Base-by-base conservation (phyloP, 2,113 vertebrate species). In the Pipra filicauda region DNA sequence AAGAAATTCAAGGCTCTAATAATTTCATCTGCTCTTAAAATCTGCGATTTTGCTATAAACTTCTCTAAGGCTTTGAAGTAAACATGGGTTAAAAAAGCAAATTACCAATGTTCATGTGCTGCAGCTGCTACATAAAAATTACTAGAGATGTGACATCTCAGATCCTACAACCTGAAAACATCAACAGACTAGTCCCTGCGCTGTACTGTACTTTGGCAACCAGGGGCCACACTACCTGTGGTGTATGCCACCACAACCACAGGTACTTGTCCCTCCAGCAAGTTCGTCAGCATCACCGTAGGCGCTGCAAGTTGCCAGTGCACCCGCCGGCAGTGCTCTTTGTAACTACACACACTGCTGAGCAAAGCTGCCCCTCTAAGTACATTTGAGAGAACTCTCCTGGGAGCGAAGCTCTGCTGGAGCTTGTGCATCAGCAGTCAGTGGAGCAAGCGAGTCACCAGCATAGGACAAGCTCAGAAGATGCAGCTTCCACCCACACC, bases 91-190 rank as follows among this genome's bases (percentile, higher is more conserved):
- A 90, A 52, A 39, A 49, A 73, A 89, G n/a, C 59, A 77, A 77
- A 76, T 1, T 6, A 72, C 19, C 0, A 1, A 17, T 3, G 1
- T 13, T 64, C 61, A 64, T 1, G 3, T 55, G 62, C 65, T 65
- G 31, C 71, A 91, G 37, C 15, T 86, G n/a, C 66, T 58, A 66
- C 2, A 30, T 43, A 64, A 49, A 90, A 88, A 69, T n/a, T 1
- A 27, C 46, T 61, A 51, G 59, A 83, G 21, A 64, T 1, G 1
- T 14, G 62, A 70, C 35, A 83, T 33, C 52, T 75, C 78, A 51
- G 51, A 62, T 46, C 26, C 74, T 49, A 67, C 26, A 80, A 69
- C 37, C 23, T 75, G 73, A 78, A 65, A 91, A 61, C 9, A 61
- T 11, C 27, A 39, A 43, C 48, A 87, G 58, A 23, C 26, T 20